Base-by-base conservation (phyloP, 2,113 vertebrate genomes). In the Coregonus clupeaformis region DNA sequence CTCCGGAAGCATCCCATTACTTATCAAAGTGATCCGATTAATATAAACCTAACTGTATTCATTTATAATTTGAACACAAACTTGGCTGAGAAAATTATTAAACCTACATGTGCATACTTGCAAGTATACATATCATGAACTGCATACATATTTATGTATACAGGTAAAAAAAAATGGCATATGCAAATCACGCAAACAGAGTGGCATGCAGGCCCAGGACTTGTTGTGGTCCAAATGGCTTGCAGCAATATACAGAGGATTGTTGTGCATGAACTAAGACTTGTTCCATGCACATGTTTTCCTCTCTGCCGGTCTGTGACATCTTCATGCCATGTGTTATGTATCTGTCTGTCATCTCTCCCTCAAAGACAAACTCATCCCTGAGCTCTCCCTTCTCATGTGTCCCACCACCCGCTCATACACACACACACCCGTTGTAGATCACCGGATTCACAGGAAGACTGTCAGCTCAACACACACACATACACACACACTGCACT, bases 401-500 rank as follows among this genome's bases (percentile, higher is more conserved):
- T 75, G 74, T 83, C 67, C 80, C 80, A 84, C 86, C 84, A 85
- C 81, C 67, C 36, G 2, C 9, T 3, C 36, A 83, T 78, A 42
- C 36, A 79, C 91, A 85, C 84, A 55, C 82, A 86, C 36, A 42
- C 57, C 66, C 84, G 80, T 81, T 79, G 75, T 42, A 42, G 36
- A 11, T 42, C 36, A 42, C 7, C 36, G 7, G 36, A 42, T 11
- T 83, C 86, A 87, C 79, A 86, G 90, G 90, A 93, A 87, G 89
- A 89, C 91, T 95, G 94, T 93, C 93, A 95, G 92, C 93, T 96
- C 91, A 91, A 14, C 57, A 22, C 57, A 55, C 52, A 16, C 13
- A 22, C 57, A 55, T 6, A 16, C 13, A 20, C 0, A 22, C n/a
- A 60, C 57, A 60, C 57, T n/a, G 57, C 18, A 12, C 18, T 16